phyloP scores from a whole-genome alignment of 2,113 vertebrate species.

The Hippolais icterina region DNA sequence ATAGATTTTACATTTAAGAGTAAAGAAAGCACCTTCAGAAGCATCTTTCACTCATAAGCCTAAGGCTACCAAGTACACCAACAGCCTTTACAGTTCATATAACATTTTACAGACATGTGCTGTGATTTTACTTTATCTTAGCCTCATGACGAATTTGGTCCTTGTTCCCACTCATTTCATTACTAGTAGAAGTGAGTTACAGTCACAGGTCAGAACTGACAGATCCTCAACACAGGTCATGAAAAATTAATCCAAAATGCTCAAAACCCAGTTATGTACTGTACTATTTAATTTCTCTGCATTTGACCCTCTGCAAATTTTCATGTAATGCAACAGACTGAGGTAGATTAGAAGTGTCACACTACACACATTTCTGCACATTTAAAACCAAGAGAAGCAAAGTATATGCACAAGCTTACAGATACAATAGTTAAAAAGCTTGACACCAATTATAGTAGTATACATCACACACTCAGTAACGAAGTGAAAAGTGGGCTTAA shows the following conservation, averaged over 20 bases:
- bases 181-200: not conserved
- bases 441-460: not conserved
- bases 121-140: not conserved
- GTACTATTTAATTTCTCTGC: not conserved
- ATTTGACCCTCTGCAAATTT: not conserved
- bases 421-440: not conserved
- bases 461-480: not conserved
- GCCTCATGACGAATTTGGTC: not conserved
- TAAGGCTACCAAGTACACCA: not conserved
- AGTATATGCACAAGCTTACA: not conserved
- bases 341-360: not conserved
- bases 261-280: not conserved
- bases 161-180: not conserved
- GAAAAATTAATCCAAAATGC: not conserved
- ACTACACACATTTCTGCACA: not conserved
- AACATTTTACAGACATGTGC: not conserved
- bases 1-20: not conserved
- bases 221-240: not conserved
- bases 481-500: not conserved
- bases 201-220: not conserved
- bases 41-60: not conserved
- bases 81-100: fast-evolving
- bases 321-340: not conserved
- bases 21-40: not conserved
- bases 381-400: not conserved